A percentile compares a stretch with the other conserved stretches of the same genome.
These are phyloP conservation scores for Papilio elwesi DNA, from an alignment of 2,888 invertebrate species.

Conservation along the genomic window DNA sequence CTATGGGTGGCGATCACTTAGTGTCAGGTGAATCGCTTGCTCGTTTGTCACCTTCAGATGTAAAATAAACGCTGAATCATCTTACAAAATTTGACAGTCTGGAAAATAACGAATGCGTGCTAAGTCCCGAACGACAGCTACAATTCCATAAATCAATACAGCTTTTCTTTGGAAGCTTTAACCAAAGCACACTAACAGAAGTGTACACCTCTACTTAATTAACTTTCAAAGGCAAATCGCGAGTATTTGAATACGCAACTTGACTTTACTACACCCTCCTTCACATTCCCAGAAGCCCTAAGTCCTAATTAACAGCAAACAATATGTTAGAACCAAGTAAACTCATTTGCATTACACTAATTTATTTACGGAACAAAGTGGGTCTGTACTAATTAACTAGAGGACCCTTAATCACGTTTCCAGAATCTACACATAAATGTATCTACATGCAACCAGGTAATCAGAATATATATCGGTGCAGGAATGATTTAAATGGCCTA, in stretches of 20 bases:
- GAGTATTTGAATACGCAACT: not conserved
- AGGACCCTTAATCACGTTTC: conserved; percentile 9
- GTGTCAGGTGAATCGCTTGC: no score
- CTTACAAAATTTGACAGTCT: no score
- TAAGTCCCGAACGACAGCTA: no score
- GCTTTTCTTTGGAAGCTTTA: not conserved
- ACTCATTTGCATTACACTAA: conserved; percentile 23
- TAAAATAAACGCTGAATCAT: no score
- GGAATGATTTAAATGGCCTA: no score
- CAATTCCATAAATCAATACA: no score
- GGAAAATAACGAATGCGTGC: no score
- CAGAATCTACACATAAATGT: not conserved
- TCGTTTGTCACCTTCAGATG: no score
- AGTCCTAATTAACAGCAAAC: conserved; percentile 26
- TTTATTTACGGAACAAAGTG: conserved; percentile 20
- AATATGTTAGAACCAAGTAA: conserved; percentile 20
- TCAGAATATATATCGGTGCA: conserved; percentile 7
- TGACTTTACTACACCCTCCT: conserved; percentile 6
- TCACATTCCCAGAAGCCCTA: conserved; percentile 6
- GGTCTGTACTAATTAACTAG: conserved; percentile 21
- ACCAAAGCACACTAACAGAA: not conserved
- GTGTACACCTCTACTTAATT: not conserved
- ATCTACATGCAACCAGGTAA: not conserved
- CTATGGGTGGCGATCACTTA: no score
- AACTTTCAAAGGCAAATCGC: conserved; percentile 3